phyloP scores from a whole-genome alignment of 2,113 vertebrate genomes.

The Arizona elegans region DNA sequence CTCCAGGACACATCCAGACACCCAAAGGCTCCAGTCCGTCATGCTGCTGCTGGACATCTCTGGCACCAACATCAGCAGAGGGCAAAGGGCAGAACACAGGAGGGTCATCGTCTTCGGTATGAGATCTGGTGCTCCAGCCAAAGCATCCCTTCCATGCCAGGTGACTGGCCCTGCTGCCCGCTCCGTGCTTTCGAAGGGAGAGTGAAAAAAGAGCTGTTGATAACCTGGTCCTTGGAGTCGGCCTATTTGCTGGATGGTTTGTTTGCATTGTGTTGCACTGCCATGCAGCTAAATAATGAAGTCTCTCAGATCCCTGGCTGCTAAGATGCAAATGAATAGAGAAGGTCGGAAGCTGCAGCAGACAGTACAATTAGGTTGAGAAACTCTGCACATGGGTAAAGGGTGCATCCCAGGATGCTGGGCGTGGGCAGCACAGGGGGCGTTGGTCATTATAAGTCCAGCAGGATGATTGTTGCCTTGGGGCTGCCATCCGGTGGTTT shows the following conservation, averaged over 20 bases:
- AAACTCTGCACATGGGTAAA: not conserved
- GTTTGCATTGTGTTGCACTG: not conserved
- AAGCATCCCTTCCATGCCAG: not conserved
- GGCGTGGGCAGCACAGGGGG: not conserved
- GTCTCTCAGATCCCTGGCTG: not conserved
- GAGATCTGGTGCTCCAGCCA: not conserved
- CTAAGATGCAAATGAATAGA: not conserved
- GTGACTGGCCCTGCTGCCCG: not conserved
- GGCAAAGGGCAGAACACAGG: not conserved
- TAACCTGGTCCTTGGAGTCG: not conserved
- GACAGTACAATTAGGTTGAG: not conserved
- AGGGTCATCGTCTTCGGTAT: not conserved
- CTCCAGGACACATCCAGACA: not conserved
- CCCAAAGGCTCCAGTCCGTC: not conserved
- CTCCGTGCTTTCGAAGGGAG: not conserved
- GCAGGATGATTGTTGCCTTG: not conserved
- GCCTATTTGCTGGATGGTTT: not conserved
- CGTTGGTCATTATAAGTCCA: too few species aligned
- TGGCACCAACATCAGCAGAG: not conserved
- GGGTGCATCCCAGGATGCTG: not conserved
- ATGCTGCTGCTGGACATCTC: not conserved
- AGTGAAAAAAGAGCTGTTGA: not conserved
- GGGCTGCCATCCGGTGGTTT: too few species aligned
- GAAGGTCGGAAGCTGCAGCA: not conserved
- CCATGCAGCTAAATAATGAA: not conserved